Percentiles rank a stretch among this genome's conserved stretches.
These are phyloP conservation scores for Osmerus mordax DNA, from an alignment of 2,113 vertebrate genomes.

Conservation along the genomic window DNA sequence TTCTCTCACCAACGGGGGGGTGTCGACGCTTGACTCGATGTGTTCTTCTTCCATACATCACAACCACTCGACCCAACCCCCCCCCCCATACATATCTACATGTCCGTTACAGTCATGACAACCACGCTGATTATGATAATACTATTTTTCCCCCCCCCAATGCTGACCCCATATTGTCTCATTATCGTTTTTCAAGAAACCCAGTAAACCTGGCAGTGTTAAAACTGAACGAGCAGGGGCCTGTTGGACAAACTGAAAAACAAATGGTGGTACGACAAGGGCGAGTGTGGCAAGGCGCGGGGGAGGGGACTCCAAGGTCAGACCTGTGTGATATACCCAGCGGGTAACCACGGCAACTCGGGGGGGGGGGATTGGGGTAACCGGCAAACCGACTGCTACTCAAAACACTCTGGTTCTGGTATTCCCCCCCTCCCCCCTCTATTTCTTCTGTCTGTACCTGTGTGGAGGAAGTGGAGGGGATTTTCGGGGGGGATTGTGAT, in stretches of 20 bases:
- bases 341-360: constrained; percentile 72
- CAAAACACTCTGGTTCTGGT: constrained; percentile 53
- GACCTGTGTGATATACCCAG: constrained; percentile 92
- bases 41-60: not conserved
- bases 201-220: constrained; percentile 99
- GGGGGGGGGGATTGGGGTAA: constrained; percentile 86
- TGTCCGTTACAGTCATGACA: not conserved
- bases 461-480: too few relatives aligned
- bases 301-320: constrained; percentile 99
- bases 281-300: constrained; percentile 99
- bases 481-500: too few relatives aligned
- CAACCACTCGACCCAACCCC: not conserved
- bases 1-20: too few relatives aligned
- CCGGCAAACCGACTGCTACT: constrained; percentile 78
- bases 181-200: constrained; percentile 91
- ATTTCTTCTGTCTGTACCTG: not conserved
- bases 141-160: not conserved
- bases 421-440: not conserved
- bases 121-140: not conserved
- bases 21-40: too few relatives aligned
- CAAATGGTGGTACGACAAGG: constrained; percentile 99
- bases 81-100: not conserved
- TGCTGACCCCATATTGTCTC: constrained; percentile 88
- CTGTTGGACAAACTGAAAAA: constrained; percentile 99
- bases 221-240: constrained; percentile 99